Percentiles rank a stretch among this genome's conserved stretches.
Evolutionary conservation across 2,797 vertebrate species (phyloP).

Genomic region (Acanthurus lineatus): DNA sequence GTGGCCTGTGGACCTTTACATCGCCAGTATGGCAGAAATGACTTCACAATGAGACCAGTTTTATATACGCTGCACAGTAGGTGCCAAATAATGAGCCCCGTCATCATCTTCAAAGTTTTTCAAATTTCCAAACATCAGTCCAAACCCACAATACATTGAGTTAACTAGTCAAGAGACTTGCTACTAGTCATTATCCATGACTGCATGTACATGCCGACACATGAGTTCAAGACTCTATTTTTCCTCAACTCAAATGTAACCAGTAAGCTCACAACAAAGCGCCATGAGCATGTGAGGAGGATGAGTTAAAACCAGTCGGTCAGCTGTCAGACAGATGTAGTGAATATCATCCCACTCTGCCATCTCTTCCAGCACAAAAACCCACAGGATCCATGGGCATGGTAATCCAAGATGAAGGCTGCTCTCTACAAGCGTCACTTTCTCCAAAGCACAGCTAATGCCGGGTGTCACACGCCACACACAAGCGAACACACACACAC

Average conservation of each 20-base stretch:
- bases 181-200: constrained; percentile 2
- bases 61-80: constrained; percentile 5
- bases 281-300: constrained; percentile 49
- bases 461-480: constrained; percentile 58
- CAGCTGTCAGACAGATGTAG: constrained; percentile 79
- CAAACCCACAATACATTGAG: background rate
- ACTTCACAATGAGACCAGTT: constrained; percentile 8
- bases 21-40: constrained; percentile 4
- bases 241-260: constrained; percentile 38
- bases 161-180: background rate
- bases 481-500: constrained; percentile 27
- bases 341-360: constrained; percentile 69
- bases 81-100: constrained; percentile 10
- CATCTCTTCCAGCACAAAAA: constrained; percentile 67
- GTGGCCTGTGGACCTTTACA: constrained; percentile 13
- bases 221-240: constrained; percentile 17
- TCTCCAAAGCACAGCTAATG: constrained; percentile 70
- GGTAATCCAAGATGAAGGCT: constrained; percentile 79
- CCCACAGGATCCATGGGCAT: constrained; percentile 72
- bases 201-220: constrained; percentile 8
- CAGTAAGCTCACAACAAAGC: constrained; percentile 49
- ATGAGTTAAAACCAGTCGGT: constrained; percentile 76
- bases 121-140: background rate
- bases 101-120: background rate
- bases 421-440: constrained; percentile 65